Base-by-base conservation (phyloP, 2,113 vertebrate species). In the Seriola aureovittata region DNA sequence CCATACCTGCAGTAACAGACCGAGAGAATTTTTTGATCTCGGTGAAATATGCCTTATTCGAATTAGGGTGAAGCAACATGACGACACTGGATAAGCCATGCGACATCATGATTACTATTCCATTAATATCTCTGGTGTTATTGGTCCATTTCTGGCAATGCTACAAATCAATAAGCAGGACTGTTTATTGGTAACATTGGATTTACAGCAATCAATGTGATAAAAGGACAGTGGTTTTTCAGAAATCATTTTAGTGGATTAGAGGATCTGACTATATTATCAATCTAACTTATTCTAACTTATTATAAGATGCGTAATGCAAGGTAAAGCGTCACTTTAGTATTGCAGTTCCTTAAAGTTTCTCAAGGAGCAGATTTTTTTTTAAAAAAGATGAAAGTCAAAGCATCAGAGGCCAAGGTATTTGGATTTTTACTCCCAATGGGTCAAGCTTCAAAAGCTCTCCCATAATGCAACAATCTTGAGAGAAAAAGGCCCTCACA, bases 181-280 rank as follows among this genome's bases (percentile, higher is more conserved):
- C n/a, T 42, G n/a, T 54, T 63, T 52, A 5, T 44, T 44, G 38
- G 7, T 4, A 57, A 46, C 19, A 55, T 7, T 50, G 16, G 54
- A 55, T 36, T 38, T n/a, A 55, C 3, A 50, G 7, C 19, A 74
- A 63, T 63, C 29, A 55, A 14, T 46, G 65, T 74, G 55, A 69
- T 42, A 17, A 50, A 29, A 81, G n/a, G 5, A 25, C n/a, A 0
- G 5, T 19, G 50, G 7, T 52, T 19, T 52, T 21, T 21, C 17
- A 46, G 44, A 13, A 46, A 46, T 16, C 16, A 46, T 5, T 16
- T 46, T 16, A 46, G 13, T 14, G 46, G 46, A 52, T 52, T 50
- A 19, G 16, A 50, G 16, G 48, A 50, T 17, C 16, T 50, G 46
- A 48, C 3, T 12, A 12, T 52, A 21, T 44, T 44, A 46, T 73